phyloP scores from a whole-genome alignment of 2,797 vertebrate genomes.

The Sebastiscus albofasciatus region DNA sequence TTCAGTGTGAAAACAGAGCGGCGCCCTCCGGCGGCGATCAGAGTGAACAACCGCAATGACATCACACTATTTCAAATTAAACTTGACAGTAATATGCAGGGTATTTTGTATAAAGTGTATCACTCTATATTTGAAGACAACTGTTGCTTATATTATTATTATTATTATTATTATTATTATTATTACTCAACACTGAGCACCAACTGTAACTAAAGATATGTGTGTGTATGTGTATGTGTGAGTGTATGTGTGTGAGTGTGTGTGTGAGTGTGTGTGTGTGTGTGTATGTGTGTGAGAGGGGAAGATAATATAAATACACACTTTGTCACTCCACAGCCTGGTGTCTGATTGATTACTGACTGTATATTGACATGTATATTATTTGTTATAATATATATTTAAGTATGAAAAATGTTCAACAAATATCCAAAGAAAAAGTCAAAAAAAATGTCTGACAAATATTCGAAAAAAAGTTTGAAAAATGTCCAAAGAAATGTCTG shows the following conservation, averaged over 20 bases:
- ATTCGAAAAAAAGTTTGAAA: too few relatives aligned
- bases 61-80: background rate
- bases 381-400: background rate
- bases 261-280: background rate
- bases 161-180: constrained; percentile 27
- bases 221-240: constrained; percentile 9
- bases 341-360: background rate
- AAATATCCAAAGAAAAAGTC: too few relatives aligned
- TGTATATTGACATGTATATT: too few relatives aligned
- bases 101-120: constrained; percentile 81
- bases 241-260: background rate
- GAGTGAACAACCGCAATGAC: background rate
- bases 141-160: constrained; percentile 44
- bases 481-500: too few relatives aligned
- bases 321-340: constrained; percentile 45
- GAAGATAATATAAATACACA: constrained; percentile 35
- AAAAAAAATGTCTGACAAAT: too few relatives aligned
- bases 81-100: constrained; percentile 75
- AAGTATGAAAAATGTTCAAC: too few relatives aligned
- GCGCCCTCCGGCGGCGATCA: constrained; percentile 20
- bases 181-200: constrained; percentile 58
- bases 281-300: background rate
- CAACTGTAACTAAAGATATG: constrained; percentile 48
- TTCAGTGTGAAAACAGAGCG: background rate
- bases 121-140: constrained; percentile 77